Percentiles rank a stretch among this genome's conserved stretches.
These are phyloP conservation scores for Puntigrus tetrazona DNA, from an alignment of 2,113 vertebrate species.

Conservation along the genomic window DNA sequence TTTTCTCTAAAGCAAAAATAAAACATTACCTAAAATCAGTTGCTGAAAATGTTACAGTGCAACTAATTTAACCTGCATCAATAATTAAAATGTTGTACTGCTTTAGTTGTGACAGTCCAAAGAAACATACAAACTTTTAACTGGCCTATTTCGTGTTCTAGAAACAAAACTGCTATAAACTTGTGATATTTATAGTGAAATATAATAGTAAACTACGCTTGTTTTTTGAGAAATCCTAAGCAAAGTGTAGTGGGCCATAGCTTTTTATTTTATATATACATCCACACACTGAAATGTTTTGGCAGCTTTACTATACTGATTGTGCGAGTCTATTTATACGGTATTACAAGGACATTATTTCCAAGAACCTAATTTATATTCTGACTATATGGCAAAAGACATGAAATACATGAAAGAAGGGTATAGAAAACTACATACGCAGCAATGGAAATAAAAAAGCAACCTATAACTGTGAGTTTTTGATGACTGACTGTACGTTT, in stretches of 20 bases:
- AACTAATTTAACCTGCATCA: not conserved
- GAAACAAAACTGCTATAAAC: not conserved
- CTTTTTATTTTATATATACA: not conserved
- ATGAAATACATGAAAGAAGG: not conserved
- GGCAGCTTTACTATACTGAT: not conserved
- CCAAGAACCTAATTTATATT: not conserved
- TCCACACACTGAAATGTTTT: slow-evolving; percentile 4
- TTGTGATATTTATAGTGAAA: not conserved
- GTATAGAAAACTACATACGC: not conserved
- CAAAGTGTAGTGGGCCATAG: not conserved
- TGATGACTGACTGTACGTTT: slow-evolving; percentile 36
- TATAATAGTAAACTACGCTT: not conserved
- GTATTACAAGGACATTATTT: not conserved
- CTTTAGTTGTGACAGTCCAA: not conserved
- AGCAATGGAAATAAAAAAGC: not conserved
- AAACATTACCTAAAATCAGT: not conserved
- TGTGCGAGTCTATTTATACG: not conserved
- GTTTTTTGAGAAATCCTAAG: not conserved
- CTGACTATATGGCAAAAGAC: not conserved
- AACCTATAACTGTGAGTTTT: slow-evolving; percentile 7
- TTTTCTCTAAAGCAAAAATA: not conserved
- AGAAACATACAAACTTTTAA: not conserved
- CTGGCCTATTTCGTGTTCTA: not conserved
- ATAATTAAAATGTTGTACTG: not conserved
- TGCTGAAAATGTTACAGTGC: not conserved